These are phyloP conservation scores for Setipinna tenuifilis DNA, from an alignment of 2,797 vertebrate genomes.

Conservation along the genomic window DNA sequence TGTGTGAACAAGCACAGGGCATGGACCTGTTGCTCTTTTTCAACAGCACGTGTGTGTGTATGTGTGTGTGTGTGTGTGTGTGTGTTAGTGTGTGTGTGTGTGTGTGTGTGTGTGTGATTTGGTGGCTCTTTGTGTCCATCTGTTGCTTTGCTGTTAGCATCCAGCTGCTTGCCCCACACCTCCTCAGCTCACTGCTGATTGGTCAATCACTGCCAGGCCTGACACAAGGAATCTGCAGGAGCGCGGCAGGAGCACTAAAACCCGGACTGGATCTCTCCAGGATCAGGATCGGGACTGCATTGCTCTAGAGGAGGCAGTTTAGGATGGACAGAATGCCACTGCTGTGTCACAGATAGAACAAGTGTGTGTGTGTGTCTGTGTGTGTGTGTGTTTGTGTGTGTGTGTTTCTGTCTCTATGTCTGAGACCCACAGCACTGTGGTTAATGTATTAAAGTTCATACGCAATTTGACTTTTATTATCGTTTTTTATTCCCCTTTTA, in stretches of 20 bases:
- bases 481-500: too few species aligned
- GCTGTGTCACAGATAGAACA: too few species aligned
- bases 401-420: too few species aligned
- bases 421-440: too few species aligned
- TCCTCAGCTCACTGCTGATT: constrained; percentile 43
- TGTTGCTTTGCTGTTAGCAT: constrained; percentile 49
- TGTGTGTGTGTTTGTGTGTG: too few species aligned
- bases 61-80: constrained; percentile 22
- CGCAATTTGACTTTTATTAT: too few species aligned
- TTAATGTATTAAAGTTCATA: too few species aligned
- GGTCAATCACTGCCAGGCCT: constrained; percentile 41
- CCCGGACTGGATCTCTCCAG: constrained; percentile 32
- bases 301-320: background rate
- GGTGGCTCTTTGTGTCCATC: constrained; percentile 45
- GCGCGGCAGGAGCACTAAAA: constrained; percentile 33
- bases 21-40: constrained; percentile 23
- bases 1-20: background rate
- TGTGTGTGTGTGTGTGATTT: constrained; percentile 37
- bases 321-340: too few species aligned
- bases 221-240: constrained; percentile 38
- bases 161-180: constrained; percentile 58
- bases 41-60: constrained; percentile 12
- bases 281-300: constrained; percentile 17
- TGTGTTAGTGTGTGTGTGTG: too few species aligned
- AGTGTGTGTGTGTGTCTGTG: too few species aligned